Conservation (phyloP, 2,113 vertebrate genomes). For the Dasypus novemcinctus region DNA sequence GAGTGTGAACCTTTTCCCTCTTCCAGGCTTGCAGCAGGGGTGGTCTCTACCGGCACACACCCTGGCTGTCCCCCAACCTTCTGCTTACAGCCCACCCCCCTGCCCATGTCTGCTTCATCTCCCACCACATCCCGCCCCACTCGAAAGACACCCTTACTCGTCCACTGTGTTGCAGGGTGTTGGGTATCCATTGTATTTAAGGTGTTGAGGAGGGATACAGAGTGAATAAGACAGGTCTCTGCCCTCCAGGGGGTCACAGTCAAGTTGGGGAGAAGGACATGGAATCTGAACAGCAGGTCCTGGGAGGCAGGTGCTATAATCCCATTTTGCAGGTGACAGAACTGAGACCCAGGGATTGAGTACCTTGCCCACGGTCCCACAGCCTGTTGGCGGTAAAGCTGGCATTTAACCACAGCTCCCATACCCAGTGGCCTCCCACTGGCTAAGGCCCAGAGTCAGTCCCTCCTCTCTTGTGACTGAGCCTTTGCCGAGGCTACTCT, state of each 20-base stretch:
- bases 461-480: background rate
- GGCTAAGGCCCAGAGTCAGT: background rate
- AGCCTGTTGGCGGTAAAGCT: background rate
- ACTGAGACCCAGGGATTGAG: background rate
- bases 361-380: background rate
- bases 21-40: background rate
- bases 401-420: background rate
- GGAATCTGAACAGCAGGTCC: background rate
- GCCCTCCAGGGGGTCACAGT: background rate
- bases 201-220: background rate
- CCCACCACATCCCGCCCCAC: background rate
- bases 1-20: background rate
- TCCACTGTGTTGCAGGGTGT: background rate
- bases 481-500: background rate
- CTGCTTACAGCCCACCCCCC: background rate
- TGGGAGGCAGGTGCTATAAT: background rate
- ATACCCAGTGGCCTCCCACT: background rate
- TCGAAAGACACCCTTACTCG: background rate
- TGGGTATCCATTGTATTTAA: too few relatives aligned
- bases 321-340: background rate
- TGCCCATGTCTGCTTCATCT: too few relatives aligned
- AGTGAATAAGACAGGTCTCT: background rate
- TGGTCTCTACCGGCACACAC: rapidly evolving
- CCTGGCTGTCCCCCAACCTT: background rate
- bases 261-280: background rate